Base-by-base conservation (phyloP, 2,797 vertebrate species). In the Chaenodraco wilsoni region DNA sequence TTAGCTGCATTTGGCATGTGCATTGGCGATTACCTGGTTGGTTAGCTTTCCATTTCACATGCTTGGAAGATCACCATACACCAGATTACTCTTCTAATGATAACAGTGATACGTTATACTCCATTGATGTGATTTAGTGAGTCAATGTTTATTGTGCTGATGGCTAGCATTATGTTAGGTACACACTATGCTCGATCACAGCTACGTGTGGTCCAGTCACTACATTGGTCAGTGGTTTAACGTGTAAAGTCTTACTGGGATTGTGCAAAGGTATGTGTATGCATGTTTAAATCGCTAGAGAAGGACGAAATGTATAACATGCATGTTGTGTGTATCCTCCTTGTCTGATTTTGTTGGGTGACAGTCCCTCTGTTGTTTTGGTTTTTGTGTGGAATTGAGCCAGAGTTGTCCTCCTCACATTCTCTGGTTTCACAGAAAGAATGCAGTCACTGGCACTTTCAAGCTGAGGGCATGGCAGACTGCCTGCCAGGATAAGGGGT, bases 221-320 rank as follows among this genome's bases (percentile, higher is more conserved):
- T 76, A 87, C 89, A 82, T 88, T 87, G 81, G 85, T 88, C 49
- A 78, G 52, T 43, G 80, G 73, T 72, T 81, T 78, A 70, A 68
- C 31, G 62, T 63, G 6, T 76, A 60, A 59, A 69, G 58, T 74
- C 59, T 68, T 72, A 62, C 37, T 84, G 23, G 71, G 68, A 37
- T 74, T 79, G 37, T 75, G 64, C 57, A 68, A 31, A 60, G 54
- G 31, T 17, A 52, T 61, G 69, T 62, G 56, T 33, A 46, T 40
- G 45, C 3, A 6, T 76, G 50, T 31, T 19, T 43, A 2, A 54
- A 43, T 37, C 15, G 16, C 49, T 19, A 69, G 55, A 56, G 12
- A n/a, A 48, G 27, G 12, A 33, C 2, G 2, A 60, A 21, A 58
- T 58, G 55, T 48, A 51, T 21, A 43, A 1, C 50, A 55, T 37